Conservation (phyloP, 2,797 vertebrate genomes). For the Myotis pilosus region DNA sequence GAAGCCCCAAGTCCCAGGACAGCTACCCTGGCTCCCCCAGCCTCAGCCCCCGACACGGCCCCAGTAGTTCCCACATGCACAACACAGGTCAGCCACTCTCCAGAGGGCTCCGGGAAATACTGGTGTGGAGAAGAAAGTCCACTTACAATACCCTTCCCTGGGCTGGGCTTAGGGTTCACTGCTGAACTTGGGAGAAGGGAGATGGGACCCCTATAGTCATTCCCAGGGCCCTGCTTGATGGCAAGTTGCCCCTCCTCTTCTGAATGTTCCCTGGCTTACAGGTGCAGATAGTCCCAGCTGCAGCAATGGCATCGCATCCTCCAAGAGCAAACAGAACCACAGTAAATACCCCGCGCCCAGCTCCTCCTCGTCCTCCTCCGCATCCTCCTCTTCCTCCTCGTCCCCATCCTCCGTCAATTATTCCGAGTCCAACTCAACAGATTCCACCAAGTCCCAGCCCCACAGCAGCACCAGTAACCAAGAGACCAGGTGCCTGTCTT, state of each 20-base stretch:
- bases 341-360: constrained; percentile 94
- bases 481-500: constrained; percentile 92
- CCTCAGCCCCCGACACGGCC: constrained; percentile 92
- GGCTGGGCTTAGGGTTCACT: constrained; percentile 6
- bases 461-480: constrained; percentile 97
- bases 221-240: neutral
- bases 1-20: constrained; percentile 97
- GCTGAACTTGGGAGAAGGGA: constrained; percentile 52
- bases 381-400: constrained; percentile 91
- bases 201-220: neutral
- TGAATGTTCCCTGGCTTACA: constrained; percentile 78
- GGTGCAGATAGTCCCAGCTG: constrained; percentile 97
- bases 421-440: constrained; percentile 98
- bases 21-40: constrained; percentile 95
- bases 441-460: constrained; percentile 98
- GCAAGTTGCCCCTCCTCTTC: constrained; percentile 49
- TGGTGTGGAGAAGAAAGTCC: constrained; percentile 51
- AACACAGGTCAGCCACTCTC: constrained; percentile 86
- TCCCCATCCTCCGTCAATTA: constrained; percentile 98
- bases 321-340: constrained; percentile 93
- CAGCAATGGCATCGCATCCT: constrained; percentile 93
- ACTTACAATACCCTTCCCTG: neutral
- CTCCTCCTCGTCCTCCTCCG: constrained; percentile 94
- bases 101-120: constrained; percentile 61
- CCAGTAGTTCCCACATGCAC: constrained; percentile 91